A percentile compares a stretch with the other conserved stretches of the same genome.
These are phyloP conservation scores for Heliothis virescens DNA, from an alignment of 1,140 invertebrate genomes.

Conservation along the genomic window DNA sequence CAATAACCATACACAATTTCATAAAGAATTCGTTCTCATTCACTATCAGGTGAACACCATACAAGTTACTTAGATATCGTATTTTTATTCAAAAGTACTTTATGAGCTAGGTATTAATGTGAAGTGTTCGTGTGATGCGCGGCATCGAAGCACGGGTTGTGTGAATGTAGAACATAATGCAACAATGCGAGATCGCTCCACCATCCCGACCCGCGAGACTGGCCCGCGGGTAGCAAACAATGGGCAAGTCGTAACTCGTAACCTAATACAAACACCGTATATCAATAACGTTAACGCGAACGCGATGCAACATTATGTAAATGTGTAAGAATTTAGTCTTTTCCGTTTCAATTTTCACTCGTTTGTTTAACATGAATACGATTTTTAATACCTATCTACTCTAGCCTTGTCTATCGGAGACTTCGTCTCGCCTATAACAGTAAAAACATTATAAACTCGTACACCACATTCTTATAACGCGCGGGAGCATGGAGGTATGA, in stretches of 20 bases:
- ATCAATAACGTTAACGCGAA: constrained; percentile 81
- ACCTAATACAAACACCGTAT: constrained; percentile 77
- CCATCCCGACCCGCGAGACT: constrained; percentile 5
- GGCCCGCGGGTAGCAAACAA: constrained; percentile 53
- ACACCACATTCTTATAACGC: constrained; percentile 61
- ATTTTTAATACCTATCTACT: constrained; percentile 83
- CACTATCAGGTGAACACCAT: constrained; percentile 75
- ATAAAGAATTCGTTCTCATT: constrained; percentile 78
- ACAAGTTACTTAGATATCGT: constrained; percentile 58
- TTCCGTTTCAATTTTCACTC: constrained; percentile 84
- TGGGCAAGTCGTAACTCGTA: constrained; percentile 62
- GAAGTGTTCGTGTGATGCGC: constrained; percentile 57
- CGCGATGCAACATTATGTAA: constrained; percentile 83
- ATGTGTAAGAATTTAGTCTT: constrained; percentile 85
- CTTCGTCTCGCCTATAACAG: constrained; percentile 80
- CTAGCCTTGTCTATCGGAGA: constrained; percentile 84
- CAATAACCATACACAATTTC: constrained; percentile 68
- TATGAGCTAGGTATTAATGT: constrained; percentile 67
- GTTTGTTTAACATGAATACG: constrained; percentile 80
- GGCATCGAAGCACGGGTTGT: constrained; percentile 44
- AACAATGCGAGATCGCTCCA: constrained; percentile 65
- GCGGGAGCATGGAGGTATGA: constrained; percentile 51
- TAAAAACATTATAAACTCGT: constrained; percentile 81
- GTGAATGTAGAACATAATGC: constrained; percentile 56
- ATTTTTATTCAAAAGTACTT: constrained; percentile 58